These are phyloP conservation scores for Sminthurides bifidus DNA, from an alignment of 1,140 invertebrate species.

Conservation along the genomic window DNA sequence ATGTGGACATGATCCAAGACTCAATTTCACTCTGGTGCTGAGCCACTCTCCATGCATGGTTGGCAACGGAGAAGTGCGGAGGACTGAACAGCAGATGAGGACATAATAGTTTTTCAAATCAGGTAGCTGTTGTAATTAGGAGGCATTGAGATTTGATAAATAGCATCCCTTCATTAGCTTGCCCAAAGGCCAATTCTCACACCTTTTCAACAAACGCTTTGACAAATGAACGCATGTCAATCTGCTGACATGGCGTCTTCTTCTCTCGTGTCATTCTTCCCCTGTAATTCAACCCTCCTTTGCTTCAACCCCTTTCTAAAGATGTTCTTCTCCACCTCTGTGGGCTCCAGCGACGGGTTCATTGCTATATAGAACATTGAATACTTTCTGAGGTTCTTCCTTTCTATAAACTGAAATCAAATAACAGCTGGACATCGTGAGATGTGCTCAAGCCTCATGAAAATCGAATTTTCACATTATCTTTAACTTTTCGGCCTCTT, in stretches of 20 bases:
- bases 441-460: no score
- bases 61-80: background rate
- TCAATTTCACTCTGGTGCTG: background rate
- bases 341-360: background rate
- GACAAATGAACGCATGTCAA: conserved; percentile 25
- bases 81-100: no score
- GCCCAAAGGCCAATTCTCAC: conserved; percentile 17
- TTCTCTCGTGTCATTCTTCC: conserved; percentile 2
- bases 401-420: no score
- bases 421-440: no score
- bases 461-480: no score
- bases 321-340: background rate
- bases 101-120: no score
- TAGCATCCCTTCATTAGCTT: conserved; percentile 21
- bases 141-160: conserved; percentile 19
- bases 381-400: no score
- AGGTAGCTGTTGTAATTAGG: conserved; percentile 13
- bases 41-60: background rate
- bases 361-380: background rate
- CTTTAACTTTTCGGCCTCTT: no score
- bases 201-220: conserved; percentile 23
- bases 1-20: background rate
- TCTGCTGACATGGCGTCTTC: background rate
- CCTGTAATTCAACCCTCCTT: no score
- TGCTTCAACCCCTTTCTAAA: background rate